Base-by-base conservation (phyloP, 2,888 invertebrate species). In the Zaprionus bogoriensis region DNA sequence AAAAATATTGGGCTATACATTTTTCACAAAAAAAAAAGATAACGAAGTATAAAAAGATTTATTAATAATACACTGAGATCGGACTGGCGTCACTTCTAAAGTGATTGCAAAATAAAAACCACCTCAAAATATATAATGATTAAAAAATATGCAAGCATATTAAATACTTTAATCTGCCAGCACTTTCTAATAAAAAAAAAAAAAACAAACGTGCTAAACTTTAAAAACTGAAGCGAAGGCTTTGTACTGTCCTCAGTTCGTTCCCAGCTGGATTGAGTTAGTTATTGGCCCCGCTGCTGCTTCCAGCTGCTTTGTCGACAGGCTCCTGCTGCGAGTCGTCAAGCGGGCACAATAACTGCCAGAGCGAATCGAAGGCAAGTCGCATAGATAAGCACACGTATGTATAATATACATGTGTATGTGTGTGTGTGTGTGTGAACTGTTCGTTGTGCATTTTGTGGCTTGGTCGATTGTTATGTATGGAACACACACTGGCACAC, bases 161-260 rank as follows among this genome's bases (percentile, higher is more conserved):
- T n/a, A n/a, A n/a, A n/a, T n/a, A n/a, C n/a, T n/a, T n/a, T n/a
- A n/a, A n/a, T n/a, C n/a, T n/a, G n/a, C n/a, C n/a, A n/a, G n/a
- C n/a, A n/a, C n/a, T n/a, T n/a, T n/a, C n/a, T n/a, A n/a, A n/a
- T n/a, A n/a, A n/a, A n/a, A n/a, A n/a, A n/a, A n/a, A n/a, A n/a
- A n/a, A n/a, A n/a, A n/a, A n/a, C n/a, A n/a, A n/a, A n/a, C 10
- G 27, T 27, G 25, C 14, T 48, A 9, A 36, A 7, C 36, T 48
- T 17, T 48, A 4, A 48, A 17, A 36, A 10, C n/a, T 48, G 17
- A 23, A 36, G n/a, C 9, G 10, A 45, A 17, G 32, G 32, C 32
- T 10, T n/a, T n/a, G n/a, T 10, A 36, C 12, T 41, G n/a, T n/a
- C n/a, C 3, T 27, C 22, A 44, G 45, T 59, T 74, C 81, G 74